These are phyloP conservation scores for Murina feae DNA, from an alignment of 2,113 vertebrate species.

Conservation along the genomic window DNA sequence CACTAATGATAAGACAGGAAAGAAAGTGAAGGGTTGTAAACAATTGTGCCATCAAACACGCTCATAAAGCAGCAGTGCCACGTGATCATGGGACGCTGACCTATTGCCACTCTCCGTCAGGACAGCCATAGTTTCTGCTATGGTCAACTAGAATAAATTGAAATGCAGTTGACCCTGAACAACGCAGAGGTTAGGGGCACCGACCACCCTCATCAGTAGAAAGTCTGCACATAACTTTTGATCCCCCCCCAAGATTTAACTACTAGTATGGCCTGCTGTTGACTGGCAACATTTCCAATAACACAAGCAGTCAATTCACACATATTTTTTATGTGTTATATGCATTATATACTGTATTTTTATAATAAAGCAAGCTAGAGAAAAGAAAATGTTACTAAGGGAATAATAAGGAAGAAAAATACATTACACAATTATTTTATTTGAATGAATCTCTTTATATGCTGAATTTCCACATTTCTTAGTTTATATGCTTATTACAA, in stretches of 20 bases:
- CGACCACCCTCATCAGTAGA: too few relatives aligned
- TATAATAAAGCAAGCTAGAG: background rate
- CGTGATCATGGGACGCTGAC: conserved; percentile 41
- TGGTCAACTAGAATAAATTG: background rate
- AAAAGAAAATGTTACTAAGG: background rate
- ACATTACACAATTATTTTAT: too few relatives aligned
- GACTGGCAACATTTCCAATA: background rate
- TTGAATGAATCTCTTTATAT: background rate
- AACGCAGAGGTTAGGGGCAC: background rate
- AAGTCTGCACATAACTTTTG: background rate
- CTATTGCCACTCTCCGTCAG: background rate
- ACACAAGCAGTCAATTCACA: background rate
- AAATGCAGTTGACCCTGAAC: background rate
- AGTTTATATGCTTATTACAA: background rate
- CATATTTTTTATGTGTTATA: background rate
- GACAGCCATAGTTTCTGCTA: background rate
- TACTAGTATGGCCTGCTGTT: background rate
- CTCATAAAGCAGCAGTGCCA: conserved; percentile 62
- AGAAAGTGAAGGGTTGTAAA: conserved; percentile 67
- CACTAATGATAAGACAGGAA: conserved; percentile 74
- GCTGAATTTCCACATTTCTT: background rate
- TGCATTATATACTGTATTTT: background rate
- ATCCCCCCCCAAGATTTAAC: background rate
- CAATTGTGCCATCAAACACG: conserved; percentile 72
- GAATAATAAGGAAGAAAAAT: background rate